phyloP scores from a whole-genome alignment of 2,797 vertebrate species.

The Silurus lanzhouensis region DNA sequence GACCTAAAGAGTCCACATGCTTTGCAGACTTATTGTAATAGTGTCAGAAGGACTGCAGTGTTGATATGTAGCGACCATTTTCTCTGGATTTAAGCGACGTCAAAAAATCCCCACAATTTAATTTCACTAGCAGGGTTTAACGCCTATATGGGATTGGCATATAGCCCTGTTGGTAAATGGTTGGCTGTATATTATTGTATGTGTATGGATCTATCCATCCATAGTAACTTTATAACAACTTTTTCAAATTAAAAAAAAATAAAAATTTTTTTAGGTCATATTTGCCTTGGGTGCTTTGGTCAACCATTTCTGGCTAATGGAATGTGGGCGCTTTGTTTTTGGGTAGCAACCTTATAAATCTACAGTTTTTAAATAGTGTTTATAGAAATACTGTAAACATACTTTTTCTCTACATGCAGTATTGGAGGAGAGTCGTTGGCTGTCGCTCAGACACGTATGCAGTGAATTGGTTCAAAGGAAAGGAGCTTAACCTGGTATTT shows the following conservation, averaged over 20 bases:
- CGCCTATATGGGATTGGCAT: not conserved
- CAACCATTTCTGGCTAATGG: conserved; percentile 90
- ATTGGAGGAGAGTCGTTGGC: conserved; percentile 95
- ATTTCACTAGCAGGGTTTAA: too few relatives aligned
- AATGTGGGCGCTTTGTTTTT: conserved; percentile 90
- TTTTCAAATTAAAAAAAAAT: too few relatives aligned
- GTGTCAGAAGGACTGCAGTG: not conserved
- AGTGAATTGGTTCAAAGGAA: conserved; percentile 98
- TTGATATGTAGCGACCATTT: not conserved
- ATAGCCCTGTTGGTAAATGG: too few relatives aligned
- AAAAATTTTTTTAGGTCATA: conserved; percentile 80
- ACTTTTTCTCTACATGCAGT: conserved; percentile 63
- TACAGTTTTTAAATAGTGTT: not conserved
- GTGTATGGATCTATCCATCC: not conserved
- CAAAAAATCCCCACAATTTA: not conserved
- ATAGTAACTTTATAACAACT: too few relatives aligned
- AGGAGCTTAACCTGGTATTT: conserved; percentile 96
- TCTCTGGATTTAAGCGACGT: not conserved
- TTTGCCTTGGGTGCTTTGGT: conserved; percentile 87
- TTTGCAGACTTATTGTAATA: not conserved
- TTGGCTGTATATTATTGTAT: too few relatives aligned
- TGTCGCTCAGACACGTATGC: conserved; percentile 95
- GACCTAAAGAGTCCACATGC: not conserved
- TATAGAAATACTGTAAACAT: not conserved
- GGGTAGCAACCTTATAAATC: conserved; percentile 72